Base-by-base conservation (phyloP, 1,140 invertebrate species). In the Glossosoma conforme region DNA sequence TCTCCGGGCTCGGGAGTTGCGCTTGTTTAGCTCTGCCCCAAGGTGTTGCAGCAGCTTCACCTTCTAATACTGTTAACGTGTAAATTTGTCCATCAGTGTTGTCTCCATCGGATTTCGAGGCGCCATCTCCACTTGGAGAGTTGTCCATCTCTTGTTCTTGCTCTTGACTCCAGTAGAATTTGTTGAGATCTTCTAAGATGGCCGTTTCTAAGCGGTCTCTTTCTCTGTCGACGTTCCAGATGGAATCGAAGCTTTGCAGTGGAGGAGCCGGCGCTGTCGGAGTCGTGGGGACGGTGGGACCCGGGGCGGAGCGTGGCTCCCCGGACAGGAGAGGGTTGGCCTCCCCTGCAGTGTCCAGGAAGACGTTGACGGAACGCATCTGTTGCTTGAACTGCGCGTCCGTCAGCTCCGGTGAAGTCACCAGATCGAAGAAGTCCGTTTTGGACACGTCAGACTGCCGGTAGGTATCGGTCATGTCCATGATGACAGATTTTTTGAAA, bases 341-440 rank as follows among this genome's bases (percentile, higher is more conserved):
- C 30, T 69, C 65, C 13, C 70, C 72, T n/a, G 70, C 67, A 20
- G 72, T 70, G 67, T 75, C 74, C 64, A 79, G 71, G 65, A 77
- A 80, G 51, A 77, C 75, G 68, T 79, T 79, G 20, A 80, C 77
- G 45, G 71, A 77, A 50, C 77, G 70, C 78, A 80, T 79, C 65
- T 80, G 78, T 64, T 79, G 77, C 56, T 77, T 76, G 63, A 78
- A 80, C 60, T 79, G 79, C 32, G 66, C 74, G 63, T 77, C 80
- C 67, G 69, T 83, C 66, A 64, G 76, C 67, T 77, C 84, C 43
- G 86, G 84, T 3, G 84, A 84, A n/a, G 86, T 85, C 30, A 89
- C 86, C 68, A 90, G 88, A 65, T 90, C 87, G 70, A 89, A 90
- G 74, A 89, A 91, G 68, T 90, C 88, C 38, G 85, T 85, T 67